Conservation (phyloP, 1,140 invertebrate species). For the Telenomus remus region DNA sequence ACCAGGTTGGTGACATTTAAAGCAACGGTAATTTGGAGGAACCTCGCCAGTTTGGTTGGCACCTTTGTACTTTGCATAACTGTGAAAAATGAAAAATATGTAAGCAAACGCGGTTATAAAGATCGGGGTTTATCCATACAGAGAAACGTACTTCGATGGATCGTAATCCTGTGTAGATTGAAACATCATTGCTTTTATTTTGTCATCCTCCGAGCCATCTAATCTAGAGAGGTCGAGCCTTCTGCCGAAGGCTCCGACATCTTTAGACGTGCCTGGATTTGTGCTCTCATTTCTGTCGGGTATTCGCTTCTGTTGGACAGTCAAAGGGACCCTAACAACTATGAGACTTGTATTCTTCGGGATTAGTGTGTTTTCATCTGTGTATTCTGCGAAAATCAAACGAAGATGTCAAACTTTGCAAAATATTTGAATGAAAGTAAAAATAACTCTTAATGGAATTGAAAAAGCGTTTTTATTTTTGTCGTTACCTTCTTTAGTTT, state of each 20-base stretch:
- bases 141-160: slow-evolving; percentile 90
- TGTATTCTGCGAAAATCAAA: slow-evolving; percentile 84
- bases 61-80: slow-evolving; percentile 91
- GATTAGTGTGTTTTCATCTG: slow-evolving; percentile 91
- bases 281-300: slow-evolving; percentile 78
- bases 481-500: slow-evolving; percentile 95
- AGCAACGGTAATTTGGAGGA: slow-evolving; percentile 92
- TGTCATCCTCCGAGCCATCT: slow-evolving; percentile 96
- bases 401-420: too few species aligned
- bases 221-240: slow-evolving; percentile 90
- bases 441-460: too few species aligned
- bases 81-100: slow-evolving; percentile 73
- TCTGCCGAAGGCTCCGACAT: slow-evolving; percentile 77
- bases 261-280: slow-evolving; percentile 74
- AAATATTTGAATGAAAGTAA: neutral
- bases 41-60: slow-evolving; percentile 91
- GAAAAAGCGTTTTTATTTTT: too few species aligned
- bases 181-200: slow-evolving; percentile 97
- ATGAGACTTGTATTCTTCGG: slow-evolving; percentile 98
- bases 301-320: slow-evolving; percentile 84
- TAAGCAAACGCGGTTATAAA: too few species aligned
- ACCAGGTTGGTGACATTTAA: slow-evolving; percentile 92
- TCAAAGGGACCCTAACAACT: slow-evolving; percentile 89
- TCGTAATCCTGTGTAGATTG: slow-evolving; percentile 98
- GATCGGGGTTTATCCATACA: too few species aligned